phyloP scores from a whole-genome alignment of 2,888 invertebrate species.

The Lasioglossum lativentre region DNA sequence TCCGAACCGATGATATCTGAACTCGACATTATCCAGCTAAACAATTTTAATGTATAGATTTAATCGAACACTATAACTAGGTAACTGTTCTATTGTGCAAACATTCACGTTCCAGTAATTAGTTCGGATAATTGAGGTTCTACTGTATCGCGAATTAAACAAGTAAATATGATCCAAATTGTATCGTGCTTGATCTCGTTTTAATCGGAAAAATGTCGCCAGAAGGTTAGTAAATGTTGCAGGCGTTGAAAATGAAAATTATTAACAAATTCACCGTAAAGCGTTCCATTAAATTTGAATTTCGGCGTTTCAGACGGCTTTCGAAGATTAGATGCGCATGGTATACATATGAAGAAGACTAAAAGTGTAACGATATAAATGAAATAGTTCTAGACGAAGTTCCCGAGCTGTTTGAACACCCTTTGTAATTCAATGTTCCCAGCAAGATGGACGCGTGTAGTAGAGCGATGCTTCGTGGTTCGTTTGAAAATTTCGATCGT shows the following conservation, averaged over 20 bases:
- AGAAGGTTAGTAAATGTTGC: neutral
- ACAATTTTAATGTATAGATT: neutral
- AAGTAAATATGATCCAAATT: neutral
- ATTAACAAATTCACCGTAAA: neutral
- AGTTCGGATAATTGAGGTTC: neutral
- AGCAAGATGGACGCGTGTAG: constrained; percentile 59
- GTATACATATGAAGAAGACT: neutral
- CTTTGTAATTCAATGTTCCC: constrained; percentile 43
- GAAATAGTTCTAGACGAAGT: neutral
- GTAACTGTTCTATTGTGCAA: neutral
- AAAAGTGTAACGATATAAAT: neutral
- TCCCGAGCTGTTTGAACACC: neutral
- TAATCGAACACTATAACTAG: neutral
- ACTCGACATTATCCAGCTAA: neutral
- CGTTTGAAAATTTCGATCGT: constrained; percentile 76
- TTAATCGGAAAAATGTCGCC: neutral
- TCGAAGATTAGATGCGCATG: neutral
- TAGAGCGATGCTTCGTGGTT: constrained; percentile 74
- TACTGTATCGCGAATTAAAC: neutral
- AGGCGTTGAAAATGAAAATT: neutral
- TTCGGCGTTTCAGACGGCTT: neutral
- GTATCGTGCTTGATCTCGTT: neutral
- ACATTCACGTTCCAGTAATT: neutral
- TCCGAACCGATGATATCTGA: neutral
- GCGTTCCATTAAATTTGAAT: no score